Percentiles rank a stretch among this genome's conserved stretches.
These are phyloP conservation scores for Falcunculus frontatus DNA, from an alignment of 2,113 vertebrate genomes.

Conservation along the genomic window DNA sequence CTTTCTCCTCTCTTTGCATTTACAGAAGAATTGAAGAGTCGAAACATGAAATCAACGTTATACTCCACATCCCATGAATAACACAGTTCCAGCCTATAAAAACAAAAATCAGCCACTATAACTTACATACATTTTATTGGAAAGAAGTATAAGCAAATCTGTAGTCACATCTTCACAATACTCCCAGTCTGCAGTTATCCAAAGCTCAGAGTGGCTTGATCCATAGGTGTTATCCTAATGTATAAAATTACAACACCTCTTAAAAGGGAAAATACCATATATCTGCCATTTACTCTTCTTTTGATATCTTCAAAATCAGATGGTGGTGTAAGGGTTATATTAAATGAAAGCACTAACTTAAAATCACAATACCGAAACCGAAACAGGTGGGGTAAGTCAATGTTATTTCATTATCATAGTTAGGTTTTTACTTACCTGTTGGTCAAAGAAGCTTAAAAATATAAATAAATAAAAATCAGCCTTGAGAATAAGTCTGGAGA, in stretches of 20 bases:
- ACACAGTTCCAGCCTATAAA: background rate
- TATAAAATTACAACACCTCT: background rate
- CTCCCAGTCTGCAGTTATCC: background rate
- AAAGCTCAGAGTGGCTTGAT: background rate
- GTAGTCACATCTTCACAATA: background rate
- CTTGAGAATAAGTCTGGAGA: background rate
- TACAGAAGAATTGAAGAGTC: background rate
- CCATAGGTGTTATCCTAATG: background rate
- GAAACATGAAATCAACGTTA: background rate
- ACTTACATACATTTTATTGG: background rate
- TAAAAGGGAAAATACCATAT: background rate
- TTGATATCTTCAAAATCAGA: background rate
- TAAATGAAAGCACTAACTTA: background rate
- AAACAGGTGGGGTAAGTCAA: background rate
- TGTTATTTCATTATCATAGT: background rate
- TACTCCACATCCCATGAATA: background rate
- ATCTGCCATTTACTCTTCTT: background rate
- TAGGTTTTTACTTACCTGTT: background rate
- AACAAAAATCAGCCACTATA: background rate
- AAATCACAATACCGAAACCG: background rate
- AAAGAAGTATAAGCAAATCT: background rate
- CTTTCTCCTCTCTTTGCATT: background rate
- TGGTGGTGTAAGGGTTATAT: background rate
- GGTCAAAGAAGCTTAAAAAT: background rate
- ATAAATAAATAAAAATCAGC: background rate